Evolutionary conservation across 2,888 invertebrate species (phyloP).

Genomic region (Mesopsocus fuscifrons): DNA sequence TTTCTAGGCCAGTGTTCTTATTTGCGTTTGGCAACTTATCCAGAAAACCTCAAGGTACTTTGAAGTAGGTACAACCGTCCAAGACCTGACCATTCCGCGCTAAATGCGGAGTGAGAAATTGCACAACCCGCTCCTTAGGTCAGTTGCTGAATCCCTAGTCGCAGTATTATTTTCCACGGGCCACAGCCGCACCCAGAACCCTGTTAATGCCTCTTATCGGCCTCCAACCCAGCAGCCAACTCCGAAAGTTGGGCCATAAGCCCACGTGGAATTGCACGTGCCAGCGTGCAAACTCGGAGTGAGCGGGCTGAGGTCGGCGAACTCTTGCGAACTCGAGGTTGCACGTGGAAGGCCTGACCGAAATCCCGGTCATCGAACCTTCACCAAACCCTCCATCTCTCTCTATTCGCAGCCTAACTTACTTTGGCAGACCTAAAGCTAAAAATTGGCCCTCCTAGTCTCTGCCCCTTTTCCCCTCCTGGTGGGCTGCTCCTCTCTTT

Average conservation of each 20-base stretch:
- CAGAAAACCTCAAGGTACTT: too few species aligned
- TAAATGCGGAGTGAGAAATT: background rate
- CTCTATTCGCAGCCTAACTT: background rate
- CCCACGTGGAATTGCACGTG: conserved; percentile 3
- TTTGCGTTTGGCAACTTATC: too few species aligned
- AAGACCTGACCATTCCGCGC: background rate
- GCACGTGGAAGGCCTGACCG: conserved; percentile 10
- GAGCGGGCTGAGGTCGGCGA: conserved; percentile 3
- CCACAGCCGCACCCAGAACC: background rate
- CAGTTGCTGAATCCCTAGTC: background rate
- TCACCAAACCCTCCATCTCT: background rate
- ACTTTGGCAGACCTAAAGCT: background rate
- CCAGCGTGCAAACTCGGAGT: conserved; percentile 2
- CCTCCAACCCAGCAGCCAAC: background rate
- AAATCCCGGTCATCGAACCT: conserved; percentile 4
- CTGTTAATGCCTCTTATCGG: background rate
- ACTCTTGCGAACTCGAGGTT: conserved; percentile 9
- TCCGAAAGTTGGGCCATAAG: background rate
- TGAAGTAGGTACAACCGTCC: too few species aligned
- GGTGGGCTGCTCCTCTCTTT: conserved; percentile 4
- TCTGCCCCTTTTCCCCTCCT: conserved; percentile 3
- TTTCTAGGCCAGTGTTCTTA: too few species aligned
- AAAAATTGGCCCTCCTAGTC: too few species aligned
- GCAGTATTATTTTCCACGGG: background rate
- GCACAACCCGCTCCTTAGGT: background rate